A percentile compares a stretch with the other conserved stretches of the same genome.
Conservation (phyloP, 2,113 vertebrate genomes). For the Bufo gargarizans region DNA sequence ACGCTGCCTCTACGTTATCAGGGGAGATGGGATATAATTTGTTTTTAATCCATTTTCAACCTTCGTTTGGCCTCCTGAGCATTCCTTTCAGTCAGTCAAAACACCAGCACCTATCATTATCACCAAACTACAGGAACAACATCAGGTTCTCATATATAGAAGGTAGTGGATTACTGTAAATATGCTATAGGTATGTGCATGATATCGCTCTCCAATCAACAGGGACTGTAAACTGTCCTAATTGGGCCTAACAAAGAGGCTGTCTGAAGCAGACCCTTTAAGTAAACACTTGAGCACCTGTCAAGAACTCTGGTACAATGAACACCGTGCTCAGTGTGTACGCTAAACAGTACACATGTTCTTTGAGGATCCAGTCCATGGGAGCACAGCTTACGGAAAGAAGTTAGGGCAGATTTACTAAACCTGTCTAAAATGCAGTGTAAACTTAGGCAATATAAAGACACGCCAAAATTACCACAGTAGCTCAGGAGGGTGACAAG, state of each 20-base stretch:
- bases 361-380: background rate
- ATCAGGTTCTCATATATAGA: background rate
- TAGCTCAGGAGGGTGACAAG: no score
- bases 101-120: background rate
- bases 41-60: constrained; percentile 21
- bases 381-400: background rate
- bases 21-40: constrained; percentile 32
- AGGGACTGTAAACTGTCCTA: background rate
- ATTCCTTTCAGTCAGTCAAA: background rate
- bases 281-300: background rate
- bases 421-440: no score
- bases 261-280: background rate
- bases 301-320: background rate
- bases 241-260: background rate
- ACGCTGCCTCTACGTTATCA: background rate
- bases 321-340: no score
- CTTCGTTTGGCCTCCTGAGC: constrained; percentile 4
- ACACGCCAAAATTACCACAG: no score
- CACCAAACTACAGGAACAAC: background rate
- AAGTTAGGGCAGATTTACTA: no score
- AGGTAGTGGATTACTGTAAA: background rate
- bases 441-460: no score
- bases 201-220: background rate
- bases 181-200: no score
- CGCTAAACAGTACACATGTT: background rate